Conservation (phyloP, 2,113 vertebrate genomes). For the Nematolebias whitei region DNA sequence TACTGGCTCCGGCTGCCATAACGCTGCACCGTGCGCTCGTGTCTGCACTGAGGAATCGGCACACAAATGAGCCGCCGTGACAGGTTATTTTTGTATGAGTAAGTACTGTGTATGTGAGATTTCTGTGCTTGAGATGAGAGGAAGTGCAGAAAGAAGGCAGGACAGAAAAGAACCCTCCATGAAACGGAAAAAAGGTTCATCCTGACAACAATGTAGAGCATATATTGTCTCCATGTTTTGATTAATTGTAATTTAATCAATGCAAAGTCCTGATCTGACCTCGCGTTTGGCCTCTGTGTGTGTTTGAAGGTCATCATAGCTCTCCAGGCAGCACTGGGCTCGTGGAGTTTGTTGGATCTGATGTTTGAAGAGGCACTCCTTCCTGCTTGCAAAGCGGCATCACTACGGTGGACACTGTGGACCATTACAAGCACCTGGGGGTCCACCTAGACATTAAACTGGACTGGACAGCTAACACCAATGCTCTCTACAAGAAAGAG, state of each 20-base stretch:
- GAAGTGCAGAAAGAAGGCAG: neutral
- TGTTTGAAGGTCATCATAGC: conserved; percentile 33
- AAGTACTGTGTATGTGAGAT: conserved; percentile 9
- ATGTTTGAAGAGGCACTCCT: conserved; percentile 63
- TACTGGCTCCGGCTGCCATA: conserved; percentile 18
- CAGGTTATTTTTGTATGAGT: conserved; percentile 51
- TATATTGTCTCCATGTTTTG: neutral
- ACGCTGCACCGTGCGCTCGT: conserved; percentile 33
- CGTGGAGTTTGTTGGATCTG: too few species aligned
- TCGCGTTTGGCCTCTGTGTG: too few species aligned
- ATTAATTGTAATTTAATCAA: neutral
- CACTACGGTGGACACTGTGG: too few species aligned
- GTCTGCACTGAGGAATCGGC: conserved; percentile 22
- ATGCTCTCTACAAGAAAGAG: too few species aligned
- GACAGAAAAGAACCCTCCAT: neutral
- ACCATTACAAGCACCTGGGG: too few species aligned
- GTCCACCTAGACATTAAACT: too few species aligned
- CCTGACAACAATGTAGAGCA: too few species aligned
- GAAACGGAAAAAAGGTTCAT: neutral
- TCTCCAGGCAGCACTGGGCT: too few species aligned
- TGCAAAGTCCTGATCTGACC: too few species aligned
- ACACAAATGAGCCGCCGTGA: conserved; percentile 45
- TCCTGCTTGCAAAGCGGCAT: conserved; percentile 50
- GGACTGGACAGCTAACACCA: too few species aligned
- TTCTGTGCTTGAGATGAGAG: conserved; percentile 1